Conservation (phyloP, 1,140 invertebrate species). For the Drosophila athabasca region DNA sequence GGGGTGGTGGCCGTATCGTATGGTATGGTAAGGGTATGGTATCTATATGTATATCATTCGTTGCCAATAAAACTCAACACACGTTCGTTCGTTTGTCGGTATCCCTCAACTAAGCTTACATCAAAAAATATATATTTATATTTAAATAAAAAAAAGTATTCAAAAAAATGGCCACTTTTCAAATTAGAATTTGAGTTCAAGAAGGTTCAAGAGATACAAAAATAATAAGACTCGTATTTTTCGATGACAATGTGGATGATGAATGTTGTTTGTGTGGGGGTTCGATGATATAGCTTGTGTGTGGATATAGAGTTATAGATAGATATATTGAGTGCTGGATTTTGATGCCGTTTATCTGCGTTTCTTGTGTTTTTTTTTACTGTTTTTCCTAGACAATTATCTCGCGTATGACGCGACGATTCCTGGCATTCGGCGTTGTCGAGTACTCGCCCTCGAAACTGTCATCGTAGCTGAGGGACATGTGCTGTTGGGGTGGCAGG, state of each 20-base stretch:
- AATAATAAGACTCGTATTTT: slow-evolving; percentile 10
- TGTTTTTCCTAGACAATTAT: slow-evolving; percentile 91
- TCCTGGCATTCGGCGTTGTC: slow-evolving; percentile 95
- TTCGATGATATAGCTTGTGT: slow-evolving; percentile 8
- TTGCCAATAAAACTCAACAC: slow-evolving; percentile 80
- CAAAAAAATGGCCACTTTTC: slow-evolving; percentile 61
- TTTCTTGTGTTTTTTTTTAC: slow-evolving; percentile 57
- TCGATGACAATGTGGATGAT: slow-evolving; percentile 8
- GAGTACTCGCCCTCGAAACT: slow-evolving; percentile 96
- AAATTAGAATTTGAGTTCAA: slow-evolving; percentile 40
- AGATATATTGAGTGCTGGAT: slow-evolving; percentile 36
- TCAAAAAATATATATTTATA: slow-evolving; percentile 52
- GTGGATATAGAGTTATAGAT: slow-evolving; percentile 23
- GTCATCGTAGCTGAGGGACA: slow-evolving; percentile 95
- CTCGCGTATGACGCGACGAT: slow-evolving; percentile 94
- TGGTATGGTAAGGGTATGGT: slow-evolving; percentile 24
- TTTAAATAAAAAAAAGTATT: slow-evolving; percentile 51
- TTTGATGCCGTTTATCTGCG: slow-evolving; percentile 10
- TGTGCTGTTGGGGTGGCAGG: slow-evolving; percentile 91
- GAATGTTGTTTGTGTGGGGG: slow-evolving; percentile 5
- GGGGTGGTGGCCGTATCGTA: too few species aligned
- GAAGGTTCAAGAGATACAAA: slow-evolving; percentile 3
- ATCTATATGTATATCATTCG: slow-evolving; percentile 55
- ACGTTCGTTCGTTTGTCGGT: slow-evolving; percentile 48
- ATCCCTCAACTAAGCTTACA: slow-evolving; percentile 62